Evolutionary conservation across 1,140 invertebrate species (phyloP).

Genomic region (Drosophila sp.): DNA sequence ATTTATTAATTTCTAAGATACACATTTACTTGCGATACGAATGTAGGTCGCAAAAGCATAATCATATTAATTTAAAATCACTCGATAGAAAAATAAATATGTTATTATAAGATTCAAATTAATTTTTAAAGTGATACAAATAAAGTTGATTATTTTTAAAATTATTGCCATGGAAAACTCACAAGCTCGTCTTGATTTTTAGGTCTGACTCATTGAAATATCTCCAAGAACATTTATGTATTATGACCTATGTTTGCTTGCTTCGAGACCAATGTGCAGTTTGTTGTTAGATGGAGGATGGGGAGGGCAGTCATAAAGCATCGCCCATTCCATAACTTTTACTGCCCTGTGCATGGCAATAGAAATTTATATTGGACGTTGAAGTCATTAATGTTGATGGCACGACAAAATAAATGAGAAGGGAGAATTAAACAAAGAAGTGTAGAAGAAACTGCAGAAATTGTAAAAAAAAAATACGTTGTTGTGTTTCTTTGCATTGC

Average conservation of each 20-base stretch:
- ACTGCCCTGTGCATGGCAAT: conserved; percentile 18
- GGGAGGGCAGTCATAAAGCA: conserved; percentile 27
- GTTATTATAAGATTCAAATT: too few species aligned
- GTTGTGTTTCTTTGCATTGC: neutral
- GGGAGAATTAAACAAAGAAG: neutral
- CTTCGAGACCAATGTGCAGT: neutral
- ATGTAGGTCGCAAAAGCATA: neutral
- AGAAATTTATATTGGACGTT: conserved; percentile 20
- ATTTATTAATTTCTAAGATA: neutral
- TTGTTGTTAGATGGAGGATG: conserved; percentile 1
- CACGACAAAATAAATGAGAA: neutral
- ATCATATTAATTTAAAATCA: too few species aligned
- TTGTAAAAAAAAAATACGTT: neutral
- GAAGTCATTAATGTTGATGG: conserved; percentile 52
- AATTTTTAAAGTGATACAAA: neutral
- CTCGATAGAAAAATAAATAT: too few species aligned
- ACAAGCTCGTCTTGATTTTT: too few species aligned
- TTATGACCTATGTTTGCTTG: neutral
- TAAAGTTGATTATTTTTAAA: neutral
- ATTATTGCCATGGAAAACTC: neutral
- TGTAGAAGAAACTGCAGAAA: conserved; percentile 26
- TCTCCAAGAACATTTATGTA: neutral
- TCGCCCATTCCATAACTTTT: conserved; percentile 21
- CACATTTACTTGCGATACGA: conserved; percentile 2
- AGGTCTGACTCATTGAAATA: neutral